Percentiles rank a stretch among this genome's conserved stretches.
Conservation (phyloP, 2,888 invertebrate genomes). For the Pachliopta kotzebuea region DNA sequence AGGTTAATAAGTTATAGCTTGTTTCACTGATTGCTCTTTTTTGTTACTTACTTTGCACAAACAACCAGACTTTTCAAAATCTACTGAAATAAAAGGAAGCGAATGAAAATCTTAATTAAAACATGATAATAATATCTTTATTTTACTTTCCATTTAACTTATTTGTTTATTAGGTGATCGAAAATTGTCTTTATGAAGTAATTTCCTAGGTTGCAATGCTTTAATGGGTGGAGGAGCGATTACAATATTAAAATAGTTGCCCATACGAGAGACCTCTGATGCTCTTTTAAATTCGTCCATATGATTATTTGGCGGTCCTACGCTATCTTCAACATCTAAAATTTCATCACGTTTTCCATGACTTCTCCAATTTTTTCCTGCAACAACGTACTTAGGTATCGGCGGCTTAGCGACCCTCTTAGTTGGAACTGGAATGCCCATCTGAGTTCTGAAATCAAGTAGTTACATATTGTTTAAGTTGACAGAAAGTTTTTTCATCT, state of each 20-base stretch:
- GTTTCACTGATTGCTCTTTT: background rate
- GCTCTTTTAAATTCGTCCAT: conserved; percentile 52
- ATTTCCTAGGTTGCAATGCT: conserved; percentile 64
- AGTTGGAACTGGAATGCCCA: conserved; percentile 70
- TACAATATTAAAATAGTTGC: conserved; percentile 74
- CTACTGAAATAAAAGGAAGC: background rate
- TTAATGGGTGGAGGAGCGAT: conserved; percentile 74
- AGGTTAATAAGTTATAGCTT: background rate
- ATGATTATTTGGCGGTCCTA: conserved; percentile 39
- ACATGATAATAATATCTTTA: background rate
- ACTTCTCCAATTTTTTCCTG: conserved; percentile 36
- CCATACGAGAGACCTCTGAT: conserved; percentile 66
- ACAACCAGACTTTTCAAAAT: background rate
- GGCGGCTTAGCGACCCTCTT: conserved; percentile 44
- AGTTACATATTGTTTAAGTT: background rate
- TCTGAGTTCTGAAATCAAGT: conserved; percentile 62
- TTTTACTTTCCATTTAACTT: conserved; percentile 27
- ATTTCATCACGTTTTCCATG: conserved; percentile 49
- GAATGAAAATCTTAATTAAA: background rate
- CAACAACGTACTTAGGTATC: conserved; percentile 42
- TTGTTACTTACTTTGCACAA: background rate
- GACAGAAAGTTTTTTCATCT: too few relatives aligned
- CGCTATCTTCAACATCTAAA: conserved; percentile 45
- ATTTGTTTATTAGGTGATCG: conserved; percentile 45
- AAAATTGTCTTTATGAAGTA: conserved; percentile 49